These are phyloP conservation scores for Minunthozetes semirufus DNA, from an alignment of 2,888 invertebrate species.

Conservation along the genomic window DNA sequence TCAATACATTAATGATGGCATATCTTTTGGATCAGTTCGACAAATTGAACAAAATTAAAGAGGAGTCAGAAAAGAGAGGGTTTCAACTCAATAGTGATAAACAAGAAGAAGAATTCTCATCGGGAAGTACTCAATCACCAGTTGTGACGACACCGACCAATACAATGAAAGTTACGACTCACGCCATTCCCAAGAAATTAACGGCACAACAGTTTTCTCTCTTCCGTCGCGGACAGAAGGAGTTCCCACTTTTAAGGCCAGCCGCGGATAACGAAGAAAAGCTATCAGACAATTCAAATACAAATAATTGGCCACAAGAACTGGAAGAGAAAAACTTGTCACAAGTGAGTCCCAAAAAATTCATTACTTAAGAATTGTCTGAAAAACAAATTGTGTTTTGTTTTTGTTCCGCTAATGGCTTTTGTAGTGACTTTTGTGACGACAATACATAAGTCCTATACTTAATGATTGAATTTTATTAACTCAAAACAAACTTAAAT, in stretches of 20 bases:
- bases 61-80: neutral
- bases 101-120: neutral
- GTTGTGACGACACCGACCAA: neutral
- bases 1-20: constrained; percentile 1
- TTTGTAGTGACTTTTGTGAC: neutral
- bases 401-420: neutral
- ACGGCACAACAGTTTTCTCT: constrained; percentile 14
- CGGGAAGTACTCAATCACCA: neutral
- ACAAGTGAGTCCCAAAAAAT: neutral
- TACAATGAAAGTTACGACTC: neutral
- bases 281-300: neutral
- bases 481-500: neutral
- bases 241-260: constrained; percentile 4
- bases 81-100: neutral
- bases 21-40: constrained; percentile 20
- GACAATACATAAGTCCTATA: no score
- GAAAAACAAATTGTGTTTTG: neutral
- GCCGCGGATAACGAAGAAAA: neutral
- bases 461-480: neutral
- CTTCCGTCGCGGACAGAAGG: constrained; percentile 15
- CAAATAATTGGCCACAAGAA: constrained; percentile 12
- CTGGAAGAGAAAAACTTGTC: constrained; percentile 14
- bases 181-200: constrained; percentile 13
- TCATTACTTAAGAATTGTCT: neutral
- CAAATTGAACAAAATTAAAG: neutral